These are phyloP conservation scores for Aplocera efformata DNA, from an alignment of 2,888 invertebrate genomes.

Conservation along the genomic window DNA sequence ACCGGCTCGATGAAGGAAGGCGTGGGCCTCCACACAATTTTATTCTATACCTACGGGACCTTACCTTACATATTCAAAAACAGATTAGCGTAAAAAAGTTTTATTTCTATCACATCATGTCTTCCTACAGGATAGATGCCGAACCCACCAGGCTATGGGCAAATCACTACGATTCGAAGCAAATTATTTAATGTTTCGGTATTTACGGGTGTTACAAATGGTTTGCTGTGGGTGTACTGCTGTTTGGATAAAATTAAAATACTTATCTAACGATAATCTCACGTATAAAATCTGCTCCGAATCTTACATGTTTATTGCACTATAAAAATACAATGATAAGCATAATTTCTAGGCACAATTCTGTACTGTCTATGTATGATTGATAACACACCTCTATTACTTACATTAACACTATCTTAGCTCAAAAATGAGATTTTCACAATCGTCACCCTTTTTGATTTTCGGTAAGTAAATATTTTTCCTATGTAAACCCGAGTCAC, in stretches of 20 bases:
- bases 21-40: slow-evolving; percentile 62
- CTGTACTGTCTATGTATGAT: slow-evolving; percentile 68
- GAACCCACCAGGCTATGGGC: slow-evolving; percentile 59
- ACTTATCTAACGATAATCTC: slow-evolving; percentile 14
- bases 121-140: slow-evolving; percentile 73
- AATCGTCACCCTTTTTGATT: slow-evolving; percentile 19
- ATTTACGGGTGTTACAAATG: slow-evolving; percentile 8
- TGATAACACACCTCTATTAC: slow-evolving; percentile 64
- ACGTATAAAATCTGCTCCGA: slow-evolving; percentile 52
- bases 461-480: slow-evolving; percentile 13
- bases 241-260: slow-evolving; percentile 16
- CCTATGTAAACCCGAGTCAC: slow-evolving; percentile 7
- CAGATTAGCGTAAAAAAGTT: slow-evolving; percentile 74
- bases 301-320: slow-evolving; percentile 63
- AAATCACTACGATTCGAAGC: slow-evolving; percentile 69
- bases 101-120: slow-evolving; percentile 78
- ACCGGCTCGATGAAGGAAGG: slow-evolving; percentile 51
- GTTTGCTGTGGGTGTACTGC: slow-evolving; percentile 20
- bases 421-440: slow-evolving; percentile 32
- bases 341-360: slow-evolving; percentile 77
- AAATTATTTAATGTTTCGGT: slow-evolving; percentile 31
- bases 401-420: slow-evolving; percentile 56
- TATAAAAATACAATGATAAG: slow-evolving; percentile 76
- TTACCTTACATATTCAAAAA: slow-evolving; percentile 30
- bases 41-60: slow-evolving; percentile 25